Evolutionary conservation across 2,797 vertebrate genomes (phyloP).

Genomic region (Calcarius lapponicus): DNA sequence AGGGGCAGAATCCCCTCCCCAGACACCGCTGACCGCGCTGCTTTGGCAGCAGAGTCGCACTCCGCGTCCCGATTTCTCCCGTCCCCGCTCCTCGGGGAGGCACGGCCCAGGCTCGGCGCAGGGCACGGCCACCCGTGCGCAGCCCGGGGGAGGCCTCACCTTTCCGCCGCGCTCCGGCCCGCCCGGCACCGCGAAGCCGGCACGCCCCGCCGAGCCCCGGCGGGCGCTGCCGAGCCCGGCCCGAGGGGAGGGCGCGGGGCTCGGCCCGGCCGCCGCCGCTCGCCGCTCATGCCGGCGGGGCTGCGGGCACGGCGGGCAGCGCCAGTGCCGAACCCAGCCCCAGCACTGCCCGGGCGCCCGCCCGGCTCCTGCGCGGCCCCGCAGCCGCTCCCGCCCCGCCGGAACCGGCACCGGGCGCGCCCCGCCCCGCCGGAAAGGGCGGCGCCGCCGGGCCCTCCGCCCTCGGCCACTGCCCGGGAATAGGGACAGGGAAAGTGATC

Average conservation of each 20-base stretch:
- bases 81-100: neutral
- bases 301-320: neutral
- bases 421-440: neutral
- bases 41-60: neutral
- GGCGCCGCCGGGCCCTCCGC: neutral
- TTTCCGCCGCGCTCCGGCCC: neutral
- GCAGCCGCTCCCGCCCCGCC: neutral
- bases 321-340: neutral
- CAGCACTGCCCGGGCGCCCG: no score
- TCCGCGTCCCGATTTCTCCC: accelerated
- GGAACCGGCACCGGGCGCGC: neutral
- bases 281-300: neutral
- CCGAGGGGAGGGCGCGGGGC: neutral
- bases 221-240: neutral
- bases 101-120: accelerated
- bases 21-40: neutral
- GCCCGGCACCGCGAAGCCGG: neutral
- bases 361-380: neutral
- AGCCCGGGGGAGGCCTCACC: neutral
- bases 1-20: neutral
- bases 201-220: no score
- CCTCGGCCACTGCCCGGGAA: accelerated
- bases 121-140: accelerated
- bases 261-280: neutral
- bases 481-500: accelerated